These are phyloP conservation scores for Alauda arvensis DNA, from an alignment of 2,797 vertebrate genomes.

Conservation along the genomic window DNA sequence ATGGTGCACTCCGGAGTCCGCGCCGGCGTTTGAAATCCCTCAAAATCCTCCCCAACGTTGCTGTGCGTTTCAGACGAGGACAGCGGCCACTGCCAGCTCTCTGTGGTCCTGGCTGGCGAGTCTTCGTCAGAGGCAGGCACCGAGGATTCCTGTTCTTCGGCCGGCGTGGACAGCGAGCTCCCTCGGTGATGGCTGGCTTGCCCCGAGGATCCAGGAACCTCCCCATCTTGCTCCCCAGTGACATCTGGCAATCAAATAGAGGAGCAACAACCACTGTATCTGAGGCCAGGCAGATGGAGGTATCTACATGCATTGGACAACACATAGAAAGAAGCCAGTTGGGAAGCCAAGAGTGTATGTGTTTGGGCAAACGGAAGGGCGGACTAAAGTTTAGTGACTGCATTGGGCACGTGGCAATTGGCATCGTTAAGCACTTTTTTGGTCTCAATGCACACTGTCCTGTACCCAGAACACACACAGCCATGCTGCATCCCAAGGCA, in stretches of 20 bases:
- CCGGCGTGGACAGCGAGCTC: constrained; percentile 68
- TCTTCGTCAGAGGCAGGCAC: constrained; percentile 69
- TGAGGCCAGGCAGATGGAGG: constrained; percentile 73
- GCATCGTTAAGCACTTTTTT: constrained; percentile 29
- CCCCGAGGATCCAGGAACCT: constrained; percentile 71
- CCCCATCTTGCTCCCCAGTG: constrained; percentile 73
- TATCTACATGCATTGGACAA: constrained; percentile 74
- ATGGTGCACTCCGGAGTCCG: constrained; percentile 69
- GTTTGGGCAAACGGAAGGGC: constrained; percentile 66
- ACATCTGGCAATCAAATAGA: constrained; percentile 76
- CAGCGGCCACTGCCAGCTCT: constrained; percentile 71
- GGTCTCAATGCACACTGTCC: constrained; percentile 50
- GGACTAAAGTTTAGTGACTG: constrained; percentile 60
- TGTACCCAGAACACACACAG: constrained; percentile 70
- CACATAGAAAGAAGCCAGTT: constrained; percentile 73
- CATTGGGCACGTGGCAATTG: constrained; percentile 44
- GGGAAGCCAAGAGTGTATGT: constrained; percentile 72
- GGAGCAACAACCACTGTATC: constrained; percentile 75
- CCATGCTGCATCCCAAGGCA: constrained; percentile 69
- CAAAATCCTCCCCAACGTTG: constrained; percentile 73
- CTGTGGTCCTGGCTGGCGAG: constrained; percentile 69
- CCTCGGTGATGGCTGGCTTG: constrained; percentile 64
- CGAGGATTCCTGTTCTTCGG: constrained; percentile 69
- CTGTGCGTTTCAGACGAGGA: constrained; percentile 70
- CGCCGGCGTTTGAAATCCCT: constrained; percentile 69